These are phyloP conservation scores for Sceloporus tristichus DNA, from an alignment of 2,113 vertebrate species.

Conservation along the genomic window DNA sequence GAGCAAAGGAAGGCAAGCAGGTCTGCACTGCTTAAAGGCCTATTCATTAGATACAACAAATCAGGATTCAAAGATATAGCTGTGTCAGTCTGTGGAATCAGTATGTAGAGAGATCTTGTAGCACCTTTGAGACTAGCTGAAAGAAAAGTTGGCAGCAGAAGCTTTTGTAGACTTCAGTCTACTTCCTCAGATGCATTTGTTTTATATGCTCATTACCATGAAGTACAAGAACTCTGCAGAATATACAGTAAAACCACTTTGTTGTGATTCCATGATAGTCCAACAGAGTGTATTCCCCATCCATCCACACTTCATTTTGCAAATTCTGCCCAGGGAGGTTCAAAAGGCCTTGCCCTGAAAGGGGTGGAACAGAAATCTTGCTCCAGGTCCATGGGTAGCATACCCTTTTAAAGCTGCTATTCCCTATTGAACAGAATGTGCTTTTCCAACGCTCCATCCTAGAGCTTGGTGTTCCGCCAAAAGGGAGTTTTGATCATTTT, in stretches of 20 bases:
- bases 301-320: neutral
- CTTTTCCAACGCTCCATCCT: conserved; percentile 69
- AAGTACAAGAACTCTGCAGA: neutral
- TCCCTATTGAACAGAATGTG: conserved; percentile 72
- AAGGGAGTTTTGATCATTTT: conserved; percentile 66
- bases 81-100: no score
- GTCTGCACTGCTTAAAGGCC: neutral
- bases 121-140: no score
- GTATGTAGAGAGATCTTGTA: no score
- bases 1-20: neutral
- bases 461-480: conserved; percentile 79
- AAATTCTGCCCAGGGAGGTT: neutral
- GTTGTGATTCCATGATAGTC: neutral
- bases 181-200: no score
- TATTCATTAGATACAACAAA: neutral
- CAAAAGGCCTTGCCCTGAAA: neutral
- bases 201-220: neutral
- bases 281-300: neutral
- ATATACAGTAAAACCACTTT: no score
- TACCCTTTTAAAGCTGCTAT: conserved; percentile 53
- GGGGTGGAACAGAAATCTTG: neutral
- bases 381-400: conserved; percentile 55
- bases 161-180: no score
- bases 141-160: no score
- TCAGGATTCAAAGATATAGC: no score